Percentiles rank a stretch among this genome's conserved stretches.
Conservation (phyloP, 2,113 vertebrate genomes). For the Psammodynastes pulverulentus region DNA sequence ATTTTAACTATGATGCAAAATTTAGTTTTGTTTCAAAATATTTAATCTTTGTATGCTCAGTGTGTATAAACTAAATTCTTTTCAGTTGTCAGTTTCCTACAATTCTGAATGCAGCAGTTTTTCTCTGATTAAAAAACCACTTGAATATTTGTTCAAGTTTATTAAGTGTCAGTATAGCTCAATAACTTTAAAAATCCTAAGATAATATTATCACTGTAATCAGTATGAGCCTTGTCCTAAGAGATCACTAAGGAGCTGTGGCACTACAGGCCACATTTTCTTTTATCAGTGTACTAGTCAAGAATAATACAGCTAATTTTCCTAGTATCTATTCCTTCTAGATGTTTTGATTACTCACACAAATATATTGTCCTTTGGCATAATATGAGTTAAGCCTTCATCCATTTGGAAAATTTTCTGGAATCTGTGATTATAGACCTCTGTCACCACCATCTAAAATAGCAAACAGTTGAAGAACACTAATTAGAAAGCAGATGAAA, state of each 20-base stretch:
- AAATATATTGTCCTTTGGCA: slow-evolving; percentile 96
- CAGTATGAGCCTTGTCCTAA: background rate
- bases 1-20: background rate
- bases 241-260: background rate
- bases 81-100: background rate
- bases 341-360: slow-evolving; percentile 77
- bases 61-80: background rate
- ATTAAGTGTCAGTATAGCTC: background rate
- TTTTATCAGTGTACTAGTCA: background rate
- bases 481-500: background rate
- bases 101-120: background rate
- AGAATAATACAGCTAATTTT: background rate
- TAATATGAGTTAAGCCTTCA: slow-evolving; percentile 90
- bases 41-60: background rate
- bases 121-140: background rate
- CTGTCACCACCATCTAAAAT: slow-evolving; percentile 92
- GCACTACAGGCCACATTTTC: background rate
- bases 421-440: slow-evolving; percentile 96
- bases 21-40: background rate
- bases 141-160: background rate
- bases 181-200: background rate
- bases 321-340: background rate
- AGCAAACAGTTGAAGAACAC: slow-evolving; percentile 47
- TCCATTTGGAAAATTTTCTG: slow-evolving; percentile 94
- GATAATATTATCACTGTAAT: background rate